Evolutionary conservation across 2,888 invertebrate species (phyloP).

Genomic region (Microctonus hyperodae): DNA sequence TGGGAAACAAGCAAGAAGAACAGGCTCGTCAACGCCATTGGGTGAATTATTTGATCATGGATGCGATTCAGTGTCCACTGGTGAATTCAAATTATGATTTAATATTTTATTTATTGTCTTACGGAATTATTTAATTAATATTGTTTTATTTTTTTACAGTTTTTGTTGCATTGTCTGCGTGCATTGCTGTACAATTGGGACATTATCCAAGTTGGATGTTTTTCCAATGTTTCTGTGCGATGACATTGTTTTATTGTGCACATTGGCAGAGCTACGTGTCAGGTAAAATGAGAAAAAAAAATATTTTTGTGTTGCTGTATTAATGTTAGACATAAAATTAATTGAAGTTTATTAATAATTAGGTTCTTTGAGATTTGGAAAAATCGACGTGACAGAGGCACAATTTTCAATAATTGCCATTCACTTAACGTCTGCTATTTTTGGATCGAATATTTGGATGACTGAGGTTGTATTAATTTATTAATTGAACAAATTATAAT

Average conservation of each 20-base stretch:
- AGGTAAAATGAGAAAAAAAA: conserved; percentile 64
- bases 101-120: neutral
- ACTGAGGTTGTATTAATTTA: conserved; percentile 68
- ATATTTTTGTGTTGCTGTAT: too few species aligned
- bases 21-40: conserved; percentile 88
- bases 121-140: neutral
- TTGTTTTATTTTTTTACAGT: too few species aligned
- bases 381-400: conserved; percentile 97
- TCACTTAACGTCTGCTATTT: conserved; percentile 84
- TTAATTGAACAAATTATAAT: conserved; percentile 21
- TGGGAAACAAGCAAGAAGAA: conserved; percentile 97
- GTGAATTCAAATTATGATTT: conserved; percentile 51
- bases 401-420: conserved; percentile 92
- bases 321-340: neutral
- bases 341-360: conserved; percentile 28
- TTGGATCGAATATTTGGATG: conserved; percentile 90
- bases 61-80: conserved; percentile 96
- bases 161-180: conserved; percentile 96
- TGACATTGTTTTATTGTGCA: conserved; percentile 96
- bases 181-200: conserved; percentile 92
- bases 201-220: conserved; percentile 93
- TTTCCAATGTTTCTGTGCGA: conserved; percentile 93
- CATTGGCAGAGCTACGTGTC: conserved; percentile 99
- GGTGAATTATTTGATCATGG: conserved; percentile 99
- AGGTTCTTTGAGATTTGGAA: conserved; percentile 87